Conservation (phyloP, 2,113 vertebrate species). For the Bothrops jararaca region DNA sequence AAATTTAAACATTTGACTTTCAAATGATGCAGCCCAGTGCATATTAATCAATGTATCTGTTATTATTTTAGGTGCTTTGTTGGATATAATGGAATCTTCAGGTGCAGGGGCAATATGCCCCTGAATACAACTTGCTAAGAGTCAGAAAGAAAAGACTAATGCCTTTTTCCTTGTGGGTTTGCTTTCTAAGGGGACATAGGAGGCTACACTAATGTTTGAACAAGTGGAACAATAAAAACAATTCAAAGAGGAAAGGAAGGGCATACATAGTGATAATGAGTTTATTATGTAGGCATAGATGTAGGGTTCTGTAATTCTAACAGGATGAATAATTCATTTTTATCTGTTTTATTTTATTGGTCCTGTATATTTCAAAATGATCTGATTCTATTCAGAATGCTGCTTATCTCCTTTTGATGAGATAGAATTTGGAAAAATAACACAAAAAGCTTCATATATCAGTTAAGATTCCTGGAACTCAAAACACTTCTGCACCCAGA, state of each 20-base stretch:
- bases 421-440: not conserved
- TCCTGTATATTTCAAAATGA: not conserved
- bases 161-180: not conserved
- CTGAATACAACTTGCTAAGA: not conserved
- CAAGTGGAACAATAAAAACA: not conserved
- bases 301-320: not conserved
- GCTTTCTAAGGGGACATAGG: not conserved
- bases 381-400: not conserved
- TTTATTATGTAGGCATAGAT: not conserved
- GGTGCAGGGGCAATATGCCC: not conserved
- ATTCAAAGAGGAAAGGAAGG: not conserved
- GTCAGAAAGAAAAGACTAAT: not conserved
- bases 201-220: not conserved
- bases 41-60: not conserved
- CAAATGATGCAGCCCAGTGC: not conserved
- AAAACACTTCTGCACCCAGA: not conserved
- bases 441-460: not conserved
- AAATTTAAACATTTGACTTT: not conserved
- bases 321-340: not conserved
- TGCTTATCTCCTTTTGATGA: not conserved
- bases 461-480: not conserved
- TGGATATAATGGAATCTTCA: not conserved
- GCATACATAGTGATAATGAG: not conserved
- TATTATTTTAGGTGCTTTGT: not conserved
- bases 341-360: not conserved